These are phyloP conservation scores for Drosophila incognita DNA, from an alignment of 2,888 invertebrate genomes.

Conservation along the genomic window DNA sequence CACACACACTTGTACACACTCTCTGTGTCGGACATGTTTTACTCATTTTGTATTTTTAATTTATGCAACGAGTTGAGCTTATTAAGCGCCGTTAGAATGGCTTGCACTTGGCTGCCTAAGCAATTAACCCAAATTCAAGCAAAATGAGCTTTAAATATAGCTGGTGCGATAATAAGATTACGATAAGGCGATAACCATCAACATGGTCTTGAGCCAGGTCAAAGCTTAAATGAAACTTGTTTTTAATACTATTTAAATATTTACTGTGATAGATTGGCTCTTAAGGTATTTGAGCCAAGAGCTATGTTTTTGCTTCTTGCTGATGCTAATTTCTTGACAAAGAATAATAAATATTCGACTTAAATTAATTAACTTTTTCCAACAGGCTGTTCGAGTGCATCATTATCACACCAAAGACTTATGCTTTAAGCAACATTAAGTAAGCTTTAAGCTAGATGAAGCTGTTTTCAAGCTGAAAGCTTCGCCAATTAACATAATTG, in stretches of 20 bases:
- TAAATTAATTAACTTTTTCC: background rate
- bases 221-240: background rate
- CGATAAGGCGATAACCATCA: slow-evolving; percentile 7
- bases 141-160: slow-evolving; percentile 49
- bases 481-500: background rate
- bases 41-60: slow-evolving; percentile 24
- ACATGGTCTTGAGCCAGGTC: background rate
- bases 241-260: background rate
- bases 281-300: background rate
- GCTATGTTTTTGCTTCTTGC: background rate
- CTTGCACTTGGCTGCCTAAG: slow-evolving; percentile 43
- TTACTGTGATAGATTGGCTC: background rate
- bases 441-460: background rate
- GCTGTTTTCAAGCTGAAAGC: background rate
- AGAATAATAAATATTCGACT: background rate
- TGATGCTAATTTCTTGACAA: background rate
- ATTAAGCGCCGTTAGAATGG: slow-evolving; percentile 42
- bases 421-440: background rate
- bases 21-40: slow-evolving; percentile 2
- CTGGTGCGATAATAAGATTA: slow-evolving; percentile 38
- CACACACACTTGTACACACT: background rate
- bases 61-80: slow-evolving; percentile 42
- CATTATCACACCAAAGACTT: background rate
- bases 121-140: slow-evolving; percentile 67
- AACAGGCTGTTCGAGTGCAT: background rate